Evolutionary conservation across 1,140 invertebrate species (phyloP).

Genomic region (Daktulosphaira vitifoliae): DNA sequence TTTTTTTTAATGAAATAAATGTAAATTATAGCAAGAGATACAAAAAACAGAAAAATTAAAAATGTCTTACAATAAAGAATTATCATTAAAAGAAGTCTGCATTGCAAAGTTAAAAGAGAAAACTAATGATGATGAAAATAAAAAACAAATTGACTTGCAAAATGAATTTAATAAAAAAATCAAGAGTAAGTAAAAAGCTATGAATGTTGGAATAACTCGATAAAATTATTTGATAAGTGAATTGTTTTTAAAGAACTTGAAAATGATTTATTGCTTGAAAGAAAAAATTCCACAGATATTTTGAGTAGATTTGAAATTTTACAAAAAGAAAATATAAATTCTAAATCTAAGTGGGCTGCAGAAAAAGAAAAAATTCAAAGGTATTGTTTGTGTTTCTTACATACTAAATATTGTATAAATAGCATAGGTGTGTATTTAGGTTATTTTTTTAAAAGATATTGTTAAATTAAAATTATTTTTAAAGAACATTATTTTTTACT

Average conservation of each 20-base stretch:
- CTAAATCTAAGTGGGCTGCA: conserved; percentile 64
- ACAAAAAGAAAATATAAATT: conserved; percentile 70
- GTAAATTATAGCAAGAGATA: background rate
- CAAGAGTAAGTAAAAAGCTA: background rate
- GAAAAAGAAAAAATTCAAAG: conserved; percentile 62
- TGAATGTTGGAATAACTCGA: too few relatives aligned
- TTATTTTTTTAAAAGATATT: too few relatives aligned
- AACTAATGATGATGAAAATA: conserved; percentile 49
- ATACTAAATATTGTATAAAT: background rate
- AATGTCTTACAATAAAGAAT: conserved; percentile 38
- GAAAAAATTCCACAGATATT: conserved; percentile 67
- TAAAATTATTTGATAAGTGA: too few relatives aligned
- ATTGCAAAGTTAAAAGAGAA: conserved; percentile 50
- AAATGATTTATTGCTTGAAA: conserved; percentile 53
- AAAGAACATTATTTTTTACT: too few relatives aligned
- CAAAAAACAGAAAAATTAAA: conserved; percentile 35
- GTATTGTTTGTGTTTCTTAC: conserved; percentile 39
- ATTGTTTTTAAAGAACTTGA: conserved; percentile 60
- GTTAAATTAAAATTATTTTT: too few relatives aligned
- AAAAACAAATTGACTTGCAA: conserved; percentile 52
- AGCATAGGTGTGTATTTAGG: too few relatives aligned
- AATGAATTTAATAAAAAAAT: conserved; percentile 43
- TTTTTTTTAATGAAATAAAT: background rate
- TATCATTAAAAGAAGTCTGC: conserved; percentile 54
- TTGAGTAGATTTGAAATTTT: conserved; percentile 70